A percentile compares a stretch with the other conserved stretches of the same genome.
Conservation (phyloP, 1,140 invertebrate genomes). For the Dinoponera quadriceps region DNA sequence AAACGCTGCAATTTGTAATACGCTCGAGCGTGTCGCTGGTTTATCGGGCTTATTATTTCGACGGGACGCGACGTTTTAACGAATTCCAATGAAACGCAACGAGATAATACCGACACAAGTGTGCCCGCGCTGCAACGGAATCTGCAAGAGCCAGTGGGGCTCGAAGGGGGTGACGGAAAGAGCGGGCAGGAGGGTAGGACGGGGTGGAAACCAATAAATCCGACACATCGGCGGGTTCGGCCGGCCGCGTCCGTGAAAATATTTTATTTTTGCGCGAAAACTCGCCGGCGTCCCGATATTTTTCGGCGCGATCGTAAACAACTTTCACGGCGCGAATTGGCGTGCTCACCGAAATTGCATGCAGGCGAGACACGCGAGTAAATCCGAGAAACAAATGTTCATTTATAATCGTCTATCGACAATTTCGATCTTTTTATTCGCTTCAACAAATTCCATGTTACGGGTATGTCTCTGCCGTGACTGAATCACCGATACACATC, state of each 20-base stretch:
- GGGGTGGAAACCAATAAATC: conserved; percentile 67
- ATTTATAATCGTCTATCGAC: conserved; percentile 66
- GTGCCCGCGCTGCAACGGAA: conserved; percentile 22
- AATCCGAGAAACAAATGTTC: conserved; percentile 60
- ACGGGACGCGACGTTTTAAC: conserved; percentile 41
- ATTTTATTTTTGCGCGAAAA: conserved; percentile 69
- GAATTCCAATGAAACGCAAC: conserved; percentile 32
- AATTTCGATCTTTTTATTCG: neutral
- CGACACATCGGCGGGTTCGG: conserved; percentile 37
- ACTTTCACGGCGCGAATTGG: conserved; percentile 69
- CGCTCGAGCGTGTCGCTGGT: neutral
- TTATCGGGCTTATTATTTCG: conserved; percentile 24
- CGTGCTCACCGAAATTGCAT: conserved; percentile 69
- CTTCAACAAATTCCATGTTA: too few relatives aligned
- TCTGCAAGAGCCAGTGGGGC: conserved; percentile 39
- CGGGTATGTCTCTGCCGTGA: too few relatives aligned
- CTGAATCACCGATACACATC: too few relatives aligned
- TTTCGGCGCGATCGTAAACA: conserved; percentile 68
- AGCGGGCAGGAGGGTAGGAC: too few relatives aligned
- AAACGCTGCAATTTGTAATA: conserved; percentile 2
- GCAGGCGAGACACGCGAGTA: conserved; percentile 43
- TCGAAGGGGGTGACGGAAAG: too few relatives aligned
- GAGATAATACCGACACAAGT: conserved; percentile 54
- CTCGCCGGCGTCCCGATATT: conserved; percentile 45
- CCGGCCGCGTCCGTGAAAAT: conserved; percentile 60